phyloP scores from a whole-genome alignment of 2,797 vertebrate genomes.

The Eidolon dupreanum region DNA sequence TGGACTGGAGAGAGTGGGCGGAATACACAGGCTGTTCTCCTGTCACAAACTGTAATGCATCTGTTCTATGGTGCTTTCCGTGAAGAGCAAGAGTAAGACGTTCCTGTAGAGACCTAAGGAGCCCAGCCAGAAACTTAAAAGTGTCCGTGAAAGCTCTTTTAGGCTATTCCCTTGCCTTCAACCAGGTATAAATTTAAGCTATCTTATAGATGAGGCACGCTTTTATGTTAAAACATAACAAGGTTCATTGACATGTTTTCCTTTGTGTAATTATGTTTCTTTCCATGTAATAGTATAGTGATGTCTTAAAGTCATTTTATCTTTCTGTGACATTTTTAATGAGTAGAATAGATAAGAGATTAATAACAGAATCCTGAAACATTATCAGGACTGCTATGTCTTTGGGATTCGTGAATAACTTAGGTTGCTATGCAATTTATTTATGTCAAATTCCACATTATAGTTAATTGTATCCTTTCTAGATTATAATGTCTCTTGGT shows the following conservation, averaged over 20 bases:
- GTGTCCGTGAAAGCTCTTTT: background rate
- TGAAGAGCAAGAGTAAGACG: slow-evolving; percentile 60
- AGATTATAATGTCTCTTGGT: background rate
- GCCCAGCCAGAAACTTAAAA: slow-evolving; percentile 2
- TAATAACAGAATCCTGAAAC: background rate
- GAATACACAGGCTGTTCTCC: slow-evolving; percentile 78
- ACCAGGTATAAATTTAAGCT: background rate
- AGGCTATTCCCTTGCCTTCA: background rate
- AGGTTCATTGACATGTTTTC: background rate
- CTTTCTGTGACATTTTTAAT: background rate
- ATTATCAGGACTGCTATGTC: background rate
- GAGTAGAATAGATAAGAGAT: background rate
- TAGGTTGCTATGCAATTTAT: background rate
- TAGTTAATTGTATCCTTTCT: background rate
- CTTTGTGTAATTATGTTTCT: background rate
- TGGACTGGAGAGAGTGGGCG: slow-evolving; percentile 79
- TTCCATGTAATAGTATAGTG: background rate
- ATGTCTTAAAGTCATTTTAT: background rate
- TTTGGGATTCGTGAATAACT: background rate
- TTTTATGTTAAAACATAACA: background rate
- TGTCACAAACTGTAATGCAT: slow-evolving; percentile 78
- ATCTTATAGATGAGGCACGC: background rate
- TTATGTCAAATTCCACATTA: background rate
- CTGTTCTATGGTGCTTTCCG: slow-evolving; percentile 78
- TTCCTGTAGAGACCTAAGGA: slow-evolving; percentile 37